Evolutionary conservation across 2,113 vertebrate species (phyloP).

Genomic region (Psephotus haematonotus): DNA sequence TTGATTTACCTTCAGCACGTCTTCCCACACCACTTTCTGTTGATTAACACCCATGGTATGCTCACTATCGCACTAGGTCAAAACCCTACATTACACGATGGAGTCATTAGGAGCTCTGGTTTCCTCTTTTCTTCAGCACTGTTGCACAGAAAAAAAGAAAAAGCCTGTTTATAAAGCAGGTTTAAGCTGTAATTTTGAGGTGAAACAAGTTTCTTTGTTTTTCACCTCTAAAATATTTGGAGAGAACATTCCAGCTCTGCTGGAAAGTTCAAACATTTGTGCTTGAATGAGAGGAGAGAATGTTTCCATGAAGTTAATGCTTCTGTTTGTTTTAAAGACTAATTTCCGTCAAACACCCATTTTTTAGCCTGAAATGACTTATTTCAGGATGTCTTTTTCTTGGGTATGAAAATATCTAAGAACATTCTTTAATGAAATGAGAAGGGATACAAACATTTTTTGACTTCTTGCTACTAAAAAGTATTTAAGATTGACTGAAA

Average conservation of each 20-base stretch:
- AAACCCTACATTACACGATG: fast-evolving
- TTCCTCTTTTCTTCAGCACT: not conserved
- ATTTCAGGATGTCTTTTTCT: not conserved
- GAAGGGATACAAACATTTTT: not conserved
- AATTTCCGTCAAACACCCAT: fast-evolving
- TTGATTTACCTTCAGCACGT: not conserved
- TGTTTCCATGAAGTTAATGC: not conserved
- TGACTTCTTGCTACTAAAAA: not conserved
- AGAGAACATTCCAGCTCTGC: not conserved
- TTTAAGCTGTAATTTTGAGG: not conserved
- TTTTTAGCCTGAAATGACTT: not conserved
- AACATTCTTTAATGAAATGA: not conserved
- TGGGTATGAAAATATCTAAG: not conserved
- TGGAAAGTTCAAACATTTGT: not conserved
- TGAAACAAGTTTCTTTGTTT: not conserved
- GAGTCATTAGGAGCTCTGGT: not conserved
- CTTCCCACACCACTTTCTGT: not conserved
- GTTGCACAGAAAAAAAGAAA: not conserved
- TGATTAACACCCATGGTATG: not conserved
- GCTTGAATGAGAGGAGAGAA: not conserved
- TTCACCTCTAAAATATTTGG: not conserved
- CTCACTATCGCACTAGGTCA: not conserved
- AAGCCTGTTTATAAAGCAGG: not conserved
- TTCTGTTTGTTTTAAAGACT: not conserved
- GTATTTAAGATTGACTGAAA: not conserved